Conservation (phyloP, 2,113 vertebrate genomes). For the Gallinago undulata region DNA sequence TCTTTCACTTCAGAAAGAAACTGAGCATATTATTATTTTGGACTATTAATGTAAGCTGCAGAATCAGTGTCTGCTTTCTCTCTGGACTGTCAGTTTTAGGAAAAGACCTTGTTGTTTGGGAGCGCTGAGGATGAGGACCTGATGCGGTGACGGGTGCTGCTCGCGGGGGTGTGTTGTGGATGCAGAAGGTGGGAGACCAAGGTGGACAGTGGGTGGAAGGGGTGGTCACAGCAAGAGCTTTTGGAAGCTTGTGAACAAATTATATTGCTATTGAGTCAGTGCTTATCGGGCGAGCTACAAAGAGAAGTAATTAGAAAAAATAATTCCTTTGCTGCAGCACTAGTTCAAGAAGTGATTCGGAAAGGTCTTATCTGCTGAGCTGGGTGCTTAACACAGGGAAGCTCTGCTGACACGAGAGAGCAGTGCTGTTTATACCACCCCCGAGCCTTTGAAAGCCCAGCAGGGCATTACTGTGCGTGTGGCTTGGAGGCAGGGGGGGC, state of each 20-base stretch:
- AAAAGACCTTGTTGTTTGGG: background rate
- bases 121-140: background rate
- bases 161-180: background rate
- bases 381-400: background rate
- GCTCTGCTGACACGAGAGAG: background rate
- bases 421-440: background rate
- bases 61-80: background rate
- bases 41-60: background rate
- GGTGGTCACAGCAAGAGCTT: background rate
- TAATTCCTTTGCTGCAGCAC: background rate
- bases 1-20: background rate
- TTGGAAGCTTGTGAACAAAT: background rate
- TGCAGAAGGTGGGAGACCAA: background rate
- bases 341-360: background rate
- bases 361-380: background rate
- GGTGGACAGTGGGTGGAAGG: background rate
- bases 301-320: background rate
- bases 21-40: background rate
- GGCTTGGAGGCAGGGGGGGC: background rate
- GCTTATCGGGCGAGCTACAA: background rate
- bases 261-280: fast-evolving
- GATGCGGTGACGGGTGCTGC: background rate
- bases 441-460: background rate
- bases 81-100: background rate
- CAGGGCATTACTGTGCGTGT: background rate